Conservation (phyloP, 2,797 vertebrate species). For the Huso huso region DNA sequence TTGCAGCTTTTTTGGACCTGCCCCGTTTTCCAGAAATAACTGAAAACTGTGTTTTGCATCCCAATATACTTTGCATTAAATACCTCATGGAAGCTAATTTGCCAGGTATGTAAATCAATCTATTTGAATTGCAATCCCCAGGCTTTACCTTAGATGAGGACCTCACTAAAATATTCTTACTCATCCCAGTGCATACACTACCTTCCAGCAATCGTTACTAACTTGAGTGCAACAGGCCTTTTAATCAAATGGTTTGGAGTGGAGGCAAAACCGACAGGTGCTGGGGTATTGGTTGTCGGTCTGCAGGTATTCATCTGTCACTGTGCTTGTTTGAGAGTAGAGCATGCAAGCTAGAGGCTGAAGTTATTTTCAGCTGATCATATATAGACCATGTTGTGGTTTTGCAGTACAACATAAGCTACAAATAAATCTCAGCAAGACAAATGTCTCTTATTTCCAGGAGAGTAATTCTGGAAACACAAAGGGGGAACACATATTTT, state of each 20-base stretch:
- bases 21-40: constrained; percentile 75
- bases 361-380: no score
- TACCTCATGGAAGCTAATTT: constrained; percentile 82
- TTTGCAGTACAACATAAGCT: no score
- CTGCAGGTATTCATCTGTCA: no score
- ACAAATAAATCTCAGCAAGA: no score
- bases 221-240: neutral
- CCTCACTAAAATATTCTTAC: neutral
- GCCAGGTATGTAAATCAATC: constrained; percentile 60
- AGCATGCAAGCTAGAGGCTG: no score
- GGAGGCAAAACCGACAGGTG: neutral
- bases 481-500: no score
- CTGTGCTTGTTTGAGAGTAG: no score
- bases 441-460: no score
- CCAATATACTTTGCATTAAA: constrained; percentile 70
- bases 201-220: no score
- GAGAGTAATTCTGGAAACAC: no score
- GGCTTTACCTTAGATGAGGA: neutral
- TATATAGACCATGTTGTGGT: no score
- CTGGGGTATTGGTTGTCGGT: neutral
- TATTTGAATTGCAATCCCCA: neutral
- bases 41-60: constrained; percentile 71
- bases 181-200: neutral
- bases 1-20: constrained; percentile 64
- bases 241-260: neutral